Conservation (phyloP, 2,888 invertebrate genomes). For the Lordiphosa fenestrarum region DNA sequence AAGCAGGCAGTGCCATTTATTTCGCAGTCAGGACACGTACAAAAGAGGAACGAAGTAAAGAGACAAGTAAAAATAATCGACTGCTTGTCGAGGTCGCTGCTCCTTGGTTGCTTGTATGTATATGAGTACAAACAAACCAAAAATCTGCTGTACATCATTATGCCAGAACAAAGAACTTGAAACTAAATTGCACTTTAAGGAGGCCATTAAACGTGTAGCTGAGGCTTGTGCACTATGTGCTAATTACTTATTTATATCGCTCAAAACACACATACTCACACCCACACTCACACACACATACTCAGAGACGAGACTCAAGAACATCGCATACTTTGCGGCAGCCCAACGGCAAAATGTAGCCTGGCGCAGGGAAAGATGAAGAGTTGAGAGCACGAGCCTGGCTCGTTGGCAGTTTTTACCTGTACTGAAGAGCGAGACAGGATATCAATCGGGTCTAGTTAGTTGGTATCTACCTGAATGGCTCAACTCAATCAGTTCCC, state of each 20-base stretch:
- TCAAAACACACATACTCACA: constrained; percentile 25
- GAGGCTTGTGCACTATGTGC: constrained; percentile 51
- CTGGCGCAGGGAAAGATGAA: background rate
- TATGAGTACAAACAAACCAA: constrained; percentile 8
- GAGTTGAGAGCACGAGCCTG: constrained; percentile 10
- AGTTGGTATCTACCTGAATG: constrained; percentile 26
- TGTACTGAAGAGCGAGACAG: constrained; percentile 6
- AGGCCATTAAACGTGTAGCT: constrained; percentile 56
- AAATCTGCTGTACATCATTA: constrained; percentile 48
- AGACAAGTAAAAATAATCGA: constrained; percentile 1
- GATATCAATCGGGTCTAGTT: constrained; percentile 28
- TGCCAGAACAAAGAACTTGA: constrained; percentile 54
- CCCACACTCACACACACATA: constrained; percentile 14
- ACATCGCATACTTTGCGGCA: constrained; percentile 31
- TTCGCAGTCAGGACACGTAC: constrained; percentile 15
- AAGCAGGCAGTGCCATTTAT: constrained; percentile 10
- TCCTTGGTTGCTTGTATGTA: constrained; percentile 1
- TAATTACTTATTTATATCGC: constrained; percentile 68
- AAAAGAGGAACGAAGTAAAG: constrained; percentile 3
- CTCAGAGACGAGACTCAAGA: constrained; percentile 6
- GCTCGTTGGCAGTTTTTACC: constrained; percentile 6
- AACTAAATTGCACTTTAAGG: constrained; percentile 66
- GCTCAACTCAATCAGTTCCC: constrained; percentile 63
- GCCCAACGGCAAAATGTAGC: constrained; percentile 21
- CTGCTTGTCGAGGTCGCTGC: constrained; percentile 4